Evolutionary conservation across 1,140 invertebrate genomes (phyloP).

Genomic region (Andricus grossulariae): DNA sequence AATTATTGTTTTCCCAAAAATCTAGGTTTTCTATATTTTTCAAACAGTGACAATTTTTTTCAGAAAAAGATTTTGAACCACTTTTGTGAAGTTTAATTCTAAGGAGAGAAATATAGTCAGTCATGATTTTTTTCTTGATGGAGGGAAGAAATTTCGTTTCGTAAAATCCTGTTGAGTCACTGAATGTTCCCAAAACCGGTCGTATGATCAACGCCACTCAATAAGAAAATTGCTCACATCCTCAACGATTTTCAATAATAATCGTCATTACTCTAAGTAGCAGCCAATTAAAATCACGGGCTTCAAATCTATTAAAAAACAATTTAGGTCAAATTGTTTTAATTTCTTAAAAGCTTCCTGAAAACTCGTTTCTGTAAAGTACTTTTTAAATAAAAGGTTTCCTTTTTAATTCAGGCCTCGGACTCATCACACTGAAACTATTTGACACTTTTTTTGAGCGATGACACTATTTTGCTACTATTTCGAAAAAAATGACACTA

Average conservation of each 20-base stretch:
- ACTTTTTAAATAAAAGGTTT: not conserved
- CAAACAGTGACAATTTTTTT: no score
- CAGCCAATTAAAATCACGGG: slow-evolving; percentile 26
- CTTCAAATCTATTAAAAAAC: not conserved
- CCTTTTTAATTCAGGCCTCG: no score
- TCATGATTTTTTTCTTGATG: slow-evolving; percentile 3
- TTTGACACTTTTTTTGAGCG: no score
- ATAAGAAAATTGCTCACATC: slow-evolving; percentile 61
- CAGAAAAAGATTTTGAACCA: no score
- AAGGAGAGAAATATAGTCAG: not conserved
- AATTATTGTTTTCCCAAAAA: no score
- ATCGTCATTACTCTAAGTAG: slow-evolving; percentile 60
- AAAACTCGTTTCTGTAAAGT: not conserved
- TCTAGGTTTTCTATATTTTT: no score
- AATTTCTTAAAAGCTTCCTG: no score
- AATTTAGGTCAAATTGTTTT: no score
- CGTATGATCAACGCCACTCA: slow-evolving; percentile 57
- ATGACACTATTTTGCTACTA: no score
- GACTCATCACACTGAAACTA: no score
- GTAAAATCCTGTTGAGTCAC: slow-evolving; percentile 54
- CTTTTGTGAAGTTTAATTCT: no score
- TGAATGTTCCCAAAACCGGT: slow-evolving; percentile 48
- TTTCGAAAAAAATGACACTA: no score
- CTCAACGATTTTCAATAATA: slow-evolving; percentile 65
- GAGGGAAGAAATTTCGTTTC: slow-evolving; percentile 2